phyloP scores from a whole-genome alignment of 2,113 vertebrate genomes.

The Myotis davidii region DNA sequence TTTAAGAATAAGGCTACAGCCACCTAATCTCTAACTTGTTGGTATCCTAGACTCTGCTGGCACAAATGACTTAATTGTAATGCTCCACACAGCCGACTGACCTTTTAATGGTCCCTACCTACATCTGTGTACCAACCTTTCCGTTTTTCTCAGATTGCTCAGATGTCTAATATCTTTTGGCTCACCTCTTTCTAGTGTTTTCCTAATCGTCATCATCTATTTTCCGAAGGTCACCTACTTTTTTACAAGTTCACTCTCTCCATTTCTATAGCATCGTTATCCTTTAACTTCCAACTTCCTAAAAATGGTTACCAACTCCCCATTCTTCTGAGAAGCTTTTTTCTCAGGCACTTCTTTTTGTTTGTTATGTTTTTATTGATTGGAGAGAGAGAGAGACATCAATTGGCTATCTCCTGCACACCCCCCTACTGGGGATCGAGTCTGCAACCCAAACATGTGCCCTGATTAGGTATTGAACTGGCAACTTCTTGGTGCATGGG shows the following conservation, averaged over 20 bases:
- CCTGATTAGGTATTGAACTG: no score
- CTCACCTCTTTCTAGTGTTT: not conserved
- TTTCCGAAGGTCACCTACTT: conserved; percentile 5
- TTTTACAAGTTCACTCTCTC: not conserved
- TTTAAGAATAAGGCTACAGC: not conserved
- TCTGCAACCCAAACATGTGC: no score
- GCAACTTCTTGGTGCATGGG: no score
- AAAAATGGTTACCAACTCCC: not conserved
- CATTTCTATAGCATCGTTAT: not conserved
- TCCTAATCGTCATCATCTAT: not conserved
- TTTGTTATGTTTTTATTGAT: no score
- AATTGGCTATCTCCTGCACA: no score
- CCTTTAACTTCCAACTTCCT: conserved; percentile 1
- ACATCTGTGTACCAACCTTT: not conserved
- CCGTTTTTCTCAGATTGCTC: not conserved
- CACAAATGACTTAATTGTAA: not conserved
- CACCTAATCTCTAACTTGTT: not conserved
- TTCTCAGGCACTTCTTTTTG: not conserved
- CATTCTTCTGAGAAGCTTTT: not conserved
- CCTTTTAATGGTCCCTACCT: not conserved
- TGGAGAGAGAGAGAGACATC: no score
- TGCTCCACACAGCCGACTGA: not conserved
- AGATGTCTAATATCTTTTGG: not conserved
- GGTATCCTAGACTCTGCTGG: not conserved
- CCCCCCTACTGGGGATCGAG: no score